These are phyloP conservation scores for Agriotes lineatus DNA, from an alignment of 2,888 invertebrate species.

Conservation along the genomic window DNA sequence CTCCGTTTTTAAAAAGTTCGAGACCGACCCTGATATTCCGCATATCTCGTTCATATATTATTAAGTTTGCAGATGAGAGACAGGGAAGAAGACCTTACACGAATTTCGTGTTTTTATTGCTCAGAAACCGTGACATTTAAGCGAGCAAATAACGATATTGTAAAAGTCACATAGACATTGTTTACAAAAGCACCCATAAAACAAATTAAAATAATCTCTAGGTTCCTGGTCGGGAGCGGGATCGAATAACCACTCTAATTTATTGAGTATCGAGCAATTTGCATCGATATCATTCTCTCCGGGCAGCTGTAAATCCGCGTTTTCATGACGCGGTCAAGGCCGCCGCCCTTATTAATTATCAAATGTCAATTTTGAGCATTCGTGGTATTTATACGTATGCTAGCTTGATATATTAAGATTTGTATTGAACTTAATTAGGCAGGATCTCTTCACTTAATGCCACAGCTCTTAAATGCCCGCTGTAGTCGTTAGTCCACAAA, in stretches of 20 bases:
- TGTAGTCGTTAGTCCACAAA: neutral
- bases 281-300: neutral
- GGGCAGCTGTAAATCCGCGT: neutral
- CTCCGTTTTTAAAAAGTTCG: neutral
- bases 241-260: neutral
- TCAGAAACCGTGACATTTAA: constrained; percentile 13
- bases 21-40: neutral
- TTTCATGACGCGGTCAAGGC: neutral
- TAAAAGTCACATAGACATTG: constrained; percentile 15
- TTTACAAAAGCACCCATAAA: neutral
- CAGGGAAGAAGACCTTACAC: constrained; percentile 11
- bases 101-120: constrained; percentile 17
- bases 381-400: neutral
- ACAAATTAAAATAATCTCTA: neutral
- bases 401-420: constrained; percentile 7
- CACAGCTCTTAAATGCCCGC: constrained; percentile 8
- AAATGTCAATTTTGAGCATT: constrained; percentile 12
- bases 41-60: constrained; percentile 5
- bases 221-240: neutral
- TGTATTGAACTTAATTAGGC: constrained; percentile 15
- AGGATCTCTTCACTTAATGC: constrained; percentile 10
- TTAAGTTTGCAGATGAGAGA: constrained; percentile 1
- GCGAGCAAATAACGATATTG: neutral
- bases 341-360: constrained; percentile 13
- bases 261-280: neutral